A percentile compares a stretch with the other conserved stretches of the same genome.
Evolutionary conservation across 2,797 vertebrate genomes (phyloP).

Genomic region (Phylloscopus collybita): DNA sequence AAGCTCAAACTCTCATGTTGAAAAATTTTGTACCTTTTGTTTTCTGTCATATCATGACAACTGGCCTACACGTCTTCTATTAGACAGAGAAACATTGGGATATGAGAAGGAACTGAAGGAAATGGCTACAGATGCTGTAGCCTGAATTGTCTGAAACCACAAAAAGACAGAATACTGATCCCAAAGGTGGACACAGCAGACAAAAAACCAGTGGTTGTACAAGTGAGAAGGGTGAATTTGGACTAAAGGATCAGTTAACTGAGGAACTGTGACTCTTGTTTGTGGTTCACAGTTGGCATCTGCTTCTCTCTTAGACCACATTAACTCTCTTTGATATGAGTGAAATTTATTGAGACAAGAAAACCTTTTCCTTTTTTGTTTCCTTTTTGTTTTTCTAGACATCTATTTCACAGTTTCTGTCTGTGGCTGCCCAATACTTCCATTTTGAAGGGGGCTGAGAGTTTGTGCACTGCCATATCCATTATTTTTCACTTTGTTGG

Average conservation of each 20-base stretch:
- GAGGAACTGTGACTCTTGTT: background rate
- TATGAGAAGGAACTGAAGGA: background rate
- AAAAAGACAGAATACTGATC: background rate
- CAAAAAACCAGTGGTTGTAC: background rate
- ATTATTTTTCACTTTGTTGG: slow-evolving; percentile 78
- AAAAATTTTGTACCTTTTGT: background rate
- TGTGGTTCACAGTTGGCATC: background rate
- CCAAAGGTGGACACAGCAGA: rapidly evolving
- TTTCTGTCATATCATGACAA: background rate
- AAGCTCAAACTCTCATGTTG: background rate
- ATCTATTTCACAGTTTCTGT: background rate
- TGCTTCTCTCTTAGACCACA: background rate
- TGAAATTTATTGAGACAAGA: background rate
- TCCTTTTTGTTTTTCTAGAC: background rate
- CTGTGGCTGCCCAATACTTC: slow-evolving; percentile 36
- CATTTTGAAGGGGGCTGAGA: slow-evolving; percentile 40
- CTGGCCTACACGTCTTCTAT: background rate
- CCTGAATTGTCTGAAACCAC: background rate
- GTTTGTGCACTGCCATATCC: slow-evolving; percentile 70
- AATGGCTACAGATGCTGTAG: background rate
- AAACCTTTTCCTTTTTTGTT: no score
- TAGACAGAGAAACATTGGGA: background rate
- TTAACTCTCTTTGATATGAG: rapidly evolving
- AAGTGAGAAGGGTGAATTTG: rapidly evolving
- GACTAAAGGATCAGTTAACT: background rate